Evolutionary conservation across 1,140 invertebrate genomes (phyloP), one percentile per base, ranked within the genome.

Genomic region (Diorhabda sublineata): DNA sequence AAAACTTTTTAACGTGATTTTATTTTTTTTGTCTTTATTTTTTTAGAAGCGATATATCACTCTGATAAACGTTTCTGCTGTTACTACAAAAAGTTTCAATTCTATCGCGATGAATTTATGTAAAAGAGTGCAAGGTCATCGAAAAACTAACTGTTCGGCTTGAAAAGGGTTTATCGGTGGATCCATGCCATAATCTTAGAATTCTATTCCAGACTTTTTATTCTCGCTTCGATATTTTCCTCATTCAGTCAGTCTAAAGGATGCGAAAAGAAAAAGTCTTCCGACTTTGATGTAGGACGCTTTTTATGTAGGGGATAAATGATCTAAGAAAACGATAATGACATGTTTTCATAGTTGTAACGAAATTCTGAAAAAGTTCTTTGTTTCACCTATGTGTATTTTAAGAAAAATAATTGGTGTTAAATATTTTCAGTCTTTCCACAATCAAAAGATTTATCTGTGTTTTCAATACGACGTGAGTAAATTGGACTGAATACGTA

Each of bases 201-300:
- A 52, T 52, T 52, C 47, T 52, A 52, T 52, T 52, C 47, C 47
- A 52, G 47, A 52, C 47, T 52, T 52, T 52, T 52, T 52, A 52
- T 52, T 52, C 47, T 8, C 6, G 6, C 47, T 6, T 52, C 47
- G 47, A 52, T 52, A 52, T 52, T 52, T 52, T 52, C 47, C 47
- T 6, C 47, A 52, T 52, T 52, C 47, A 52, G 6, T 52, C 47
- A n/a, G 47, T 52, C n/a, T 52, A 52, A 52, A 52, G 47, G 47
- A 52, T 52, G 47, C 47, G 47, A 52, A 26, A 26, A 26, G 47
- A 52, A 52, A 52, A 52, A 52, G 47, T 52, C 47, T 52, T 52
- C 47, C 47, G 47, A 52, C 47, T 52, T 52, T 52, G 47, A 52
- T 52, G 47, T 52, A 52, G 47, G 47, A n/a, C 6, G 47, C 47